Evolutionary conservation across 2,113 vertebrate species (phyloP), one percentile per base, ranked within the genome.

Genomic region (Motacilla alba): DNA sequence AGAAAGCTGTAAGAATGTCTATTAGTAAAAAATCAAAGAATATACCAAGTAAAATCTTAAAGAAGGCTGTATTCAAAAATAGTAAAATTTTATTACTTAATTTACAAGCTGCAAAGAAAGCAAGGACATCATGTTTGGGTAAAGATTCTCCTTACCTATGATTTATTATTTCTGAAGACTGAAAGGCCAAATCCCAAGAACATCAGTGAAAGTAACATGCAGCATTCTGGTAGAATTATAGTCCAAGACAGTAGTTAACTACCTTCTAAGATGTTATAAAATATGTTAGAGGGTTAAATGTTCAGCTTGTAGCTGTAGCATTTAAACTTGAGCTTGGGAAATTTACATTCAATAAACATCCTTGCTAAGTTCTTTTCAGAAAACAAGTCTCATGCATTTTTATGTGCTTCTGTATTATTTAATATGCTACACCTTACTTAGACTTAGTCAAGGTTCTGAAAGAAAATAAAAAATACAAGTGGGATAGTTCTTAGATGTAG

Each of bases 351-450:
- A 60, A 82, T 73, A 89, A 97, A 91, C 49, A 94, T 39, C 39
- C 81, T 83, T 80, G 52, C 37, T 91, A 92, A 91, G 26, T 91
- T 95, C 67, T 95, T 83, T 93, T 59, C 91, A 80, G 69, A 93
- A 73, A 96, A 96, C 73, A 92, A 87, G 44, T n/a, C 50, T 94
- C 70, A 84, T 93, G 92, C n/a, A 96, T 96, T 97, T 97, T 96
- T 96, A 94, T 96, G 72, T 94, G 63, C 92, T 56, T 83, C 66
- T 93, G 9, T 91, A 68, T 96, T 93, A 93, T 95, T 98, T 97
- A 97, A 93, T 97, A 97, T 96, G 89, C 88, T 96, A 74, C 46
- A 88, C 67, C 74, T 96, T 96, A 53, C 81, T 94, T 86, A 41
- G 89, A 88, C 26, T 93, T 96, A 93, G 63, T 94, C 56, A 88